Conservation (phyloP, 2,113 vertebrate genomes). For the Phrynocephalus versicolor region DNA sequence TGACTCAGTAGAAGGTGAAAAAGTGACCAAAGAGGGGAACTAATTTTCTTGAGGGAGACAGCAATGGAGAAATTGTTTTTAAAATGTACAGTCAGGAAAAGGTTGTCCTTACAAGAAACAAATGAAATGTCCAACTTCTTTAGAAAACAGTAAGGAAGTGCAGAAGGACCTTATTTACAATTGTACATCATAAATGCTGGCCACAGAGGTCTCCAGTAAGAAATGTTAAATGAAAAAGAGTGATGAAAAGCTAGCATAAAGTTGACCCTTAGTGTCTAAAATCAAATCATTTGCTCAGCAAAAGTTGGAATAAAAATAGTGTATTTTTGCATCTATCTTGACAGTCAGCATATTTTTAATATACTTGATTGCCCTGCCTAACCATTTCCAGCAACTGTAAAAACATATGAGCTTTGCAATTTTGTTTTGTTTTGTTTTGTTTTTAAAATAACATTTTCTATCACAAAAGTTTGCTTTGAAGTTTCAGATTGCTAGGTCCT, state of each 20-base stretch:
- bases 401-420: neutral
- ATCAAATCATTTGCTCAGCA: slow-evolving; percentile 9
- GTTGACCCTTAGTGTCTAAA: neutral
- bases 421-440: neutral
- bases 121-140: neutral
- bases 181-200: neutral
- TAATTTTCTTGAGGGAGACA: too few species aligned
- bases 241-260: neutral
- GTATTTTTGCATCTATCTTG: neutral
- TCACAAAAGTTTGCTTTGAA: neutral
- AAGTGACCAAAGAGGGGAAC: neutral
- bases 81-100: slow-evolving; percentile 17
- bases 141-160: slow-evolving; percentile 19
- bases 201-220: neutral
- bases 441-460: neutral
- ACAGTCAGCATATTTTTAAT: neutral
- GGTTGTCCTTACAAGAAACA: neutral
- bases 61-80: neutral
- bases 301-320: neutral
- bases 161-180: neutral
- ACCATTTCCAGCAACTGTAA: neutral
- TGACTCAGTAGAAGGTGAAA: neutral
- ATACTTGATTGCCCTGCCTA: neutral
- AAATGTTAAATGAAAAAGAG: slow-evolving; percentile 21
- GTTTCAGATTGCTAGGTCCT: neutral